These are phyloP conservation scores for Argyresthia goedartella DNA, from an alignment of 2,888 invertebrate genomes.

Conservation along the genomic window DNA sequence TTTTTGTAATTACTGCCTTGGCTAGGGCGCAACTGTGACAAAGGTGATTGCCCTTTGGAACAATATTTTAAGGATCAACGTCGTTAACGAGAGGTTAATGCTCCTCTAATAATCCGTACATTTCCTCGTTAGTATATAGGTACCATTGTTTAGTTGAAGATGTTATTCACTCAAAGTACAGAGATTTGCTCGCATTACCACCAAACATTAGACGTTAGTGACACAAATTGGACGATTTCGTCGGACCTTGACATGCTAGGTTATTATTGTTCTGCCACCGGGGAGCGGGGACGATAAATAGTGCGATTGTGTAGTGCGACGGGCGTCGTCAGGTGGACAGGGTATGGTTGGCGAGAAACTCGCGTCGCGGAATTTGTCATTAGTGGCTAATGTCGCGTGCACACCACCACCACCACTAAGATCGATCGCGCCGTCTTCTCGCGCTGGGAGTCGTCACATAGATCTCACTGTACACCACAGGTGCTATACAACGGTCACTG, in stretches of 20 bases:
- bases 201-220: conserved; percentile 7
- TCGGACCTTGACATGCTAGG: conserved; percentile 31
- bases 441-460: not conserved
- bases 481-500: conserved; percentile 18
- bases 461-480: conserved; percentile 3
- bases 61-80: conserved; percentile 1
- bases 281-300: conserved; percentile 6
- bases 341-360: not conserved
- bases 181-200: no score
- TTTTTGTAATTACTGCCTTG: not conserved
- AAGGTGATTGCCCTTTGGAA: conserved; percentile 2
- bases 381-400: not conserved
- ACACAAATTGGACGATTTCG: conserved; percentile 27
- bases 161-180: not conserved
- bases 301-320: conserved; percentile 4
- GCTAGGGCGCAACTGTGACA: conserved; percentile 5
- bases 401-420: not conserved
- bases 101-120: not conserved
- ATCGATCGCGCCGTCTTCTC: not conserved
- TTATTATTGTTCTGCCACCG: conserved; percentile 33
- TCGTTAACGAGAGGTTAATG: conserved; percentile 9
- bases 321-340: conserved; percentile 6
- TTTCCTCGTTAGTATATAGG: no score
- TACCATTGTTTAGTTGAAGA: not conserved
- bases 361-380: conserved; percentile 1